Percentiles rank a stretch among this genome's conserved stretches.
phyloP scores from a whole-genome alignment of 2,113 vertebrate genomes.

The Heterotis niloticus region DNA sequence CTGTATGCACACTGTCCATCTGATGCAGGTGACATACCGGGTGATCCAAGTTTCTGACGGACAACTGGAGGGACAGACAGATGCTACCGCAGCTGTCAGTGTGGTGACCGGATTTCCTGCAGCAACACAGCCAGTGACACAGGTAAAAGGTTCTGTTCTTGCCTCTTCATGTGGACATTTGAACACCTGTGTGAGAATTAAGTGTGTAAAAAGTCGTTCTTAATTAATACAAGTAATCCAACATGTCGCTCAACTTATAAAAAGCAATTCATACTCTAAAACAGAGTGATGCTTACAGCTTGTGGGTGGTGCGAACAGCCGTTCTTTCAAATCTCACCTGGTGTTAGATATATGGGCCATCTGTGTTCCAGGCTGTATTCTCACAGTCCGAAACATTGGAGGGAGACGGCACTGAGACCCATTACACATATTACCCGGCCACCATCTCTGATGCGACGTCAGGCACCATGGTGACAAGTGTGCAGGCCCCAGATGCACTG shows the following conservation, averaged over 20 bases:
- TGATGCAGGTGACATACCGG: constrained; percentile 80
- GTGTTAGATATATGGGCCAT: background rate
- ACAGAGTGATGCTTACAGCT: too few species aligned
- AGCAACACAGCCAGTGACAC: constrained; percentile 76
- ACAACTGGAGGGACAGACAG: constrained; percentile 82
- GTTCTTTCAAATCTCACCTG: too few species aligned
- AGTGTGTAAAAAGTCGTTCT: too few species aligned
- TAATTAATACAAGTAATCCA: too few species aligned
- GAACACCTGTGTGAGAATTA: too few species aligned
- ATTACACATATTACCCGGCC: constrained; percentile 71
- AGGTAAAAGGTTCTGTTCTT: constrained; percentile 58
- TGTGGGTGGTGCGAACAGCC: too few species aligned
- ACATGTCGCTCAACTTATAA: too few species aligned
- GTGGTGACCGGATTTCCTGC: constrained; percentile 77
- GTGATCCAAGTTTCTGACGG: constrained; percentile 91
- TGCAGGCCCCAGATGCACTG: constrained; percentile 64
- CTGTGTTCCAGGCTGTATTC: constrained; percentile 60
- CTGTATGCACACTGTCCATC: background rate
- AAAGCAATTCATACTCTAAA: too few species aligned
- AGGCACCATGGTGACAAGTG: constrained; percentile 70
- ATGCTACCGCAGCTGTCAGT: constrained; percentile 80
- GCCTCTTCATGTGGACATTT: background rate
- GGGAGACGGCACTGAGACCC: constrained; percentile 62
- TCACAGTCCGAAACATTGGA: constrained; percentile 67
- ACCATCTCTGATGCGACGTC: constrained; percentile 64